Evolutionary conservation across 2,888 invertebrate genomes (phyloP).

Genomic region (Cheilosia vulpina): DNA sequence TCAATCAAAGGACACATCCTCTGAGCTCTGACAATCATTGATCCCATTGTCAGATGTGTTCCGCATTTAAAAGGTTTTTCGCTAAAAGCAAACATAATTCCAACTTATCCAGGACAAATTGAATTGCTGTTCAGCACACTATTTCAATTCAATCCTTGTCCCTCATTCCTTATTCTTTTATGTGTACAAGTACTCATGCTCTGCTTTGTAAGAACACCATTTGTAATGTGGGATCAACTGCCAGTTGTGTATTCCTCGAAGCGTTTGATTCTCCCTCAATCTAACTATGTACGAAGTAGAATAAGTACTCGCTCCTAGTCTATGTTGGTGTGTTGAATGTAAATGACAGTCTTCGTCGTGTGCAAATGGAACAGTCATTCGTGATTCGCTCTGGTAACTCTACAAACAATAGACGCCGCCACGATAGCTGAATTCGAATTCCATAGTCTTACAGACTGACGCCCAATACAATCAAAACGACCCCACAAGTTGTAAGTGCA

Average conservation of each 20-base stretch:
- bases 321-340: conserved; percentile 4
- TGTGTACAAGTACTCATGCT: neutral
- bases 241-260: neutral
- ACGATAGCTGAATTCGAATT: neutral
- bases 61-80: conserved; percentile 3
- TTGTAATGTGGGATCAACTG: conserved; percentile 22
- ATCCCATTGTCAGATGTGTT: neutral
- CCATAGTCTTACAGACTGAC: neutral
- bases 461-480: neutral
- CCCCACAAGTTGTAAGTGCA: neutral
- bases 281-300: neutral
- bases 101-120: conserved; percentile 28
- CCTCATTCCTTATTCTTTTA: conserved; percentile 36
- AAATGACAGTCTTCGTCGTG: conserved; percentile 8
- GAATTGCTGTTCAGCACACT: conserved; percentile 29
- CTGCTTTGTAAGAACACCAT: neutral
- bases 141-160: conserved; percentile 15
- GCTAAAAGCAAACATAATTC: conserved; percentile 39
- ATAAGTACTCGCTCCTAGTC: neutral
- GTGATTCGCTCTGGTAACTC: neutral
- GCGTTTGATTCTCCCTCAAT: conserved; percentile 1
- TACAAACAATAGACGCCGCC: conserved; percentile 9
- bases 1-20: conserved; percentile 24
- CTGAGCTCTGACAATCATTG: conserved; percentile 22
- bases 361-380: conserved; percentile 7